A percentile compares a stretch with the other conserved stretches of the same genome.
Conservation (phyloP, 2,797 vertebrate species). For the Tokudaia tokunoshimensis region DNA sequence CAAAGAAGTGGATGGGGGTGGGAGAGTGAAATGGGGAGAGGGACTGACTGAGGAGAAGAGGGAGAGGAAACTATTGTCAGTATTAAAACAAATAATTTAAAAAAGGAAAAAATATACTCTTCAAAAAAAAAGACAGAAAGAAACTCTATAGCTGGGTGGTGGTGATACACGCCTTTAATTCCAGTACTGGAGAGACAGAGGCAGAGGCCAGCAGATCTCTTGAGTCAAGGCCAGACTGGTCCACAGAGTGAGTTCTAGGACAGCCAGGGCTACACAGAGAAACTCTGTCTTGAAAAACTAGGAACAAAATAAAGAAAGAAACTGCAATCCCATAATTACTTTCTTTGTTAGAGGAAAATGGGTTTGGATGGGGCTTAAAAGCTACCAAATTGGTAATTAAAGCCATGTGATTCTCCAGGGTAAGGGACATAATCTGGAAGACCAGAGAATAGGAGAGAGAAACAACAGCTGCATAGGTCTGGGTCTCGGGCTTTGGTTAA, state of each 20-base stretch:
- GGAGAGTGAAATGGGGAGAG: neutral
- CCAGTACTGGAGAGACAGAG: neutral
- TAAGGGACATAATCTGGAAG: neutral
- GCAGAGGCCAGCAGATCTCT: neutral
- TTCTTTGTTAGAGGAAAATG: constrained; percentile 38
- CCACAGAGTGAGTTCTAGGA: neutral
- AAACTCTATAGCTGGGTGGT: neutral
- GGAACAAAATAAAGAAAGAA: neutral
- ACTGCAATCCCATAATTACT: neutral
- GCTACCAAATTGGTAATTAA: constrained; percentile 39
- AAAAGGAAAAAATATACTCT: neutral
- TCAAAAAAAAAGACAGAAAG: neutral
- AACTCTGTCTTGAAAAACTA: neutral
- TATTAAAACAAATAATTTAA: neutral
- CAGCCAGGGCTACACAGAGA: neutral
- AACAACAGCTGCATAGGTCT: neutral
- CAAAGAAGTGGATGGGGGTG: neutral
- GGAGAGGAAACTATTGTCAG: neutral
- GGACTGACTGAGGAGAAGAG: neutral
- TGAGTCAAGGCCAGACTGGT: neutral
- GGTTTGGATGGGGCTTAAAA: constrained; percentile 49
- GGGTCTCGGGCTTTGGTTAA: neutral
- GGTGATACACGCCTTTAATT: neutral
- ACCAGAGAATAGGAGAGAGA: neutral
- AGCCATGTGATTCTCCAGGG: constrained; percentile 28